Evolutionary conservation across 1,140 invertebrate genomes (phyloP), one percentile per base, ranked within the genome.

Genomic region (Drosophila lacteicornis): DNA sequence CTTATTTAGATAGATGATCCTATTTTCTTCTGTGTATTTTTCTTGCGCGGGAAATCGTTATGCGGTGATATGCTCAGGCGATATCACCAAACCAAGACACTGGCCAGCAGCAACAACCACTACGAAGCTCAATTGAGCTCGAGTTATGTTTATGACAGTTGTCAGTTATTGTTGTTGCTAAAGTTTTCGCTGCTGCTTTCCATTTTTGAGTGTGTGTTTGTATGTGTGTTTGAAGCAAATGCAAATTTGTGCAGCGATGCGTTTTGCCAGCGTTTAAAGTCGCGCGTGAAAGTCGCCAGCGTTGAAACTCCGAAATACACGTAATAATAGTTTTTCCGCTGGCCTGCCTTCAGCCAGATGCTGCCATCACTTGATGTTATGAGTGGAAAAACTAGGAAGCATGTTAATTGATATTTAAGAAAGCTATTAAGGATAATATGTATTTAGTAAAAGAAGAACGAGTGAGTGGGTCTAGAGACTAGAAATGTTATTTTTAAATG

Each of bases 141-240:
- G 80, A 88, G 85, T 87, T 87, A 88, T 87, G 86, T 87, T 87
- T 87, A 87, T 87, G 84, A 87, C 83, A 87, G 79, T 87, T 86
- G 83, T 75, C 82, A 70, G 74, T 75, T 63, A 19, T 63, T 59
- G 45, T 66, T 61, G 65, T 66, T 70, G 57, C 12, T 74, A 62
- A 63, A 68, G 75, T 79, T 81, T 67, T 69, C 58, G 61, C 65
- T 74, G 78, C 73, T 83, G 81, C 80, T 88, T 88, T 87, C 83
- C 83, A 82, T 88, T 88, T 85, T 85, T 60, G 58, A 53, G 27
- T 53, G 8, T 36, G 8, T 40, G 33, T 33, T 12, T 58, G 4
- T 77, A n/a, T 47, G 33, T 55, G 49, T 47, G 46, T 66, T 58
- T 71, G 59, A 43, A 82, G 61, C 67, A 36, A 82, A 86, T 86